Conservation (phyloP, 2,888 invertebrate genomes). For the Metacarcinus magister region DNA sequence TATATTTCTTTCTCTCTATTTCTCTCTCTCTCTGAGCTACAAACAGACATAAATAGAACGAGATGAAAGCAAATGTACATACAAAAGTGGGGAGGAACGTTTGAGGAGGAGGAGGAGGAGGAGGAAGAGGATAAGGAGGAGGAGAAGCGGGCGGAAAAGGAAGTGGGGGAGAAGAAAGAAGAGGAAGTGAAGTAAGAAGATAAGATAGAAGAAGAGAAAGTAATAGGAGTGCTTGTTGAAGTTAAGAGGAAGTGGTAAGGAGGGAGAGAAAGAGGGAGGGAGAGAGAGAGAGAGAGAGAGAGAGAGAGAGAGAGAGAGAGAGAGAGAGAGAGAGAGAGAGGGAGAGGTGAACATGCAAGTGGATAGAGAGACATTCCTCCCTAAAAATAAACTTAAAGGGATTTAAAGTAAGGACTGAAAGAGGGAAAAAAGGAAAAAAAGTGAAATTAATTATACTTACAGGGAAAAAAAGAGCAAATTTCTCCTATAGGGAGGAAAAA, state of each 20-base stretch:
- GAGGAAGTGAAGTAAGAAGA: background rate
- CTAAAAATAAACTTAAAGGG: background rate
- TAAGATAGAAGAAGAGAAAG: background rate
- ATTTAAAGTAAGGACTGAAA: background rate
- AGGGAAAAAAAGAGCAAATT: too few species aligned
- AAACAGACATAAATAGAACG: too few species aligned
- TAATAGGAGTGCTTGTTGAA: too few species aligned
- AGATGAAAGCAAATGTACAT: background rate
- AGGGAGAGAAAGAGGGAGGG: background rate
- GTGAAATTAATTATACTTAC: too few species aligned
- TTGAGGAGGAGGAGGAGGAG: too few species aligned
- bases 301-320: background rate
- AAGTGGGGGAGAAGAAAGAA: background rate
- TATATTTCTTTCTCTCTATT: background rate
- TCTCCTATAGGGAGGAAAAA: too few species aligned
- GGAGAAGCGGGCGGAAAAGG: background rate
- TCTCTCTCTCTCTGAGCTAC: conserved; percentile 39
- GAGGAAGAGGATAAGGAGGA: background rate
- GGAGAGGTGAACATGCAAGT: background rate
- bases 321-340: background rate
- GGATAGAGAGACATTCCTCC: too few species aligned
- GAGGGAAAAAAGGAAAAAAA: background rate
- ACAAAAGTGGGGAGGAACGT: too few species aligned
- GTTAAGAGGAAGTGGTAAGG: background rate
- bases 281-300: background rate